Evolutionary conservation across 1,140 invertebrate species (phyloP).

Genomic region (Saccostrea glomerata): DNA sequence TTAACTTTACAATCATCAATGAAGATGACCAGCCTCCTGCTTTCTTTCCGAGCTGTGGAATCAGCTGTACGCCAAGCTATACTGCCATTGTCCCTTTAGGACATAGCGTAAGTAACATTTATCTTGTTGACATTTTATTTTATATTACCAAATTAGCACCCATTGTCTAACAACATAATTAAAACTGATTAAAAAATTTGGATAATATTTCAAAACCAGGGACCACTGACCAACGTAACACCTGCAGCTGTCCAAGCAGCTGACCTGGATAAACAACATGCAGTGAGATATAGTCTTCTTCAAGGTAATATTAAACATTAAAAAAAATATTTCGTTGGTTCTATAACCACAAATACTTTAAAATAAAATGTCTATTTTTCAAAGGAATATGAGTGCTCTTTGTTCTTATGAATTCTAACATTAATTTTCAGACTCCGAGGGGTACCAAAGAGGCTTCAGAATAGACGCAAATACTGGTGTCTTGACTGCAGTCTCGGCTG

Average conservation of each 20-base stretch:
- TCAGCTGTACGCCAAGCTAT: constrained; percentile 35
- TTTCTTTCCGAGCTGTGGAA: constrained; percentile 39
- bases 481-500: neutral
- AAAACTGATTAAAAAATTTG: neutral
- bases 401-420: neutral
- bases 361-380: neutral
- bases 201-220: neutral
- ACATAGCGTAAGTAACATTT: neutral
- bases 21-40: constrained; percentile 43
- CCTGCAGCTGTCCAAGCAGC: neutral
- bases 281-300: neutral
- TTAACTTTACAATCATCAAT: constrained; percentile 39
- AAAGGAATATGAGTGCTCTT: neutral
- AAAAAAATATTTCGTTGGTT: neutral
- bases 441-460: neutral
- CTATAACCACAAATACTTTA: neutral
- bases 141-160: too few relatives aligned
- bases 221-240: constrained; percentile 4
- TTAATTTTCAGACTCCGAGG: constrained; percentile 12
- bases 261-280: constrained; percentile 14
- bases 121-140: too few relatives aligned
- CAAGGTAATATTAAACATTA: neutral
- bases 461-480: neutral
- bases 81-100: neutral
- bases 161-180: too few relatives aligned